Evolutionary conservation across 2,797 vertebrate genomes (phyloP).

Genomic region (Clarias platycephalus): DNA sequence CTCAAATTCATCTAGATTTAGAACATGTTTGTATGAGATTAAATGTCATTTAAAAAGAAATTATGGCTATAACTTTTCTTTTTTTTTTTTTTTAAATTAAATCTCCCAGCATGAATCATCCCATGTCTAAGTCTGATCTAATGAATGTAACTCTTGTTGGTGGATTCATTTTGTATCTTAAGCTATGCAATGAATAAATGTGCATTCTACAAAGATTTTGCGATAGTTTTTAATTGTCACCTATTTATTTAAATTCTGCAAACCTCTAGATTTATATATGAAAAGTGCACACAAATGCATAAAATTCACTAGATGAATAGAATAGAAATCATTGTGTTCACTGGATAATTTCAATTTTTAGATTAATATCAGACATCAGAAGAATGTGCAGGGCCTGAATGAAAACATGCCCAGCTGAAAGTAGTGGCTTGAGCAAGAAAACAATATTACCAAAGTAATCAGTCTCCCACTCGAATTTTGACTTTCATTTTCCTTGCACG

Average conservation of each 20-base stretch:
- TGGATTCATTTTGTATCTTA: neutral
- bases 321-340: neutral
- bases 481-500: conserved; percentile 18
- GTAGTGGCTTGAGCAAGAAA: conserved; percentile 25
- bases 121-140: neutral
- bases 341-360: neutral
- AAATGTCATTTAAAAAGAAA: neutral
- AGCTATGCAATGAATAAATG: neutral
- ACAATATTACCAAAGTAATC: conserved; percentile 26
- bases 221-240: neutral
- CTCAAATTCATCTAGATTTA: neutral
- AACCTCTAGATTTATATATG: neutral
- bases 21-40: neutral
- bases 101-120: neutral
- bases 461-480: conserved; percentile 18
- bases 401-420: conserved; percentile 8
- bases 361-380: neutral
- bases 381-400: neutral
- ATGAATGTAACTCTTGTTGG: neutral
- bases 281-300: neutral
- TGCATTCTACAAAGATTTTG: neutral
- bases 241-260: neutral
- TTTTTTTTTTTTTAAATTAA: neutral
- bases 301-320: neutral
- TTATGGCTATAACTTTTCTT: too few relatives aligned